Base-by-base conservation (phyloP, 2,888 invertebrate species). In the Thelaira solivaga region DNA sequence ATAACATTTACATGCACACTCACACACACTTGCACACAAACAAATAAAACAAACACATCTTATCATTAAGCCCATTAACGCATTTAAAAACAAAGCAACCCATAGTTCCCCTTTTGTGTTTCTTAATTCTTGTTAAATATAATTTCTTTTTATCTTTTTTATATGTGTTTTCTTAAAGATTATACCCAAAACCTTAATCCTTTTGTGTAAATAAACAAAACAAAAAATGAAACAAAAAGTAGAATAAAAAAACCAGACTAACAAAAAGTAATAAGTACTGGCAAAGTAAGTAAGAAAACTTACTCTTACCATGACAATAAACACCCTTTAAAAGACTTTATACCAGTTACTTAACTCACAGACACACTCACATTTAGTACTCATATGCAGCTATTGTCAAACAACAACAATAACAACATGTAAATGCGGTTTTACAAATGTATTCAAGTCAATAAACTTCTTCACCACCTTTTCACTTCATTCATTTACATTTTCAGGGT, bases 361-460 rank as follows among this genome's bases (percentile, higher is more conserved):
- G 22, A 45, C 22, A 64, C 16, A 16, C 2, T 8, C 7, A 20
- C 20, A 31, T 11, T 18, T 18, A 41, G 4, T 7, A 29, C 20
- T 20, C 31, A 39, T 11, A 4, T n/a, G n/a, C 10, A 8, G 8
- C 36, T 51, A 65, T 45, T 57, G 47, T 49, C n/a, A n/a, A n/a
- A n/a, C n/a, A n/a, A n/a, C n/a, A n/a, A n/a, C n/a, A n/a, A n/a
- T 57, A 49, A 24, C 22, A 64, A 62, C 57, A 73, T 73, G 77
- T 77, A 73, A 73, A 73, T 69, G 62, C 51, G 68, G 31, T 53
- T 39, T 53, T 76, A 43, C 57, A 69, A 69, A 53, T 74, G 69
- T 69, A 77, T 64, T 78, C 74, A 53, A 78, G 78, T 78, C 77
- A 78, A 78, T 78, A 78, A 78, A 78, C 77, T 78, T 78, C 64